These are phyloP conservation scores for Pedicia rivosa DNA, from an alignment of 2,888 invertebrate genomes.

Conservation along the genomic window DNA sequence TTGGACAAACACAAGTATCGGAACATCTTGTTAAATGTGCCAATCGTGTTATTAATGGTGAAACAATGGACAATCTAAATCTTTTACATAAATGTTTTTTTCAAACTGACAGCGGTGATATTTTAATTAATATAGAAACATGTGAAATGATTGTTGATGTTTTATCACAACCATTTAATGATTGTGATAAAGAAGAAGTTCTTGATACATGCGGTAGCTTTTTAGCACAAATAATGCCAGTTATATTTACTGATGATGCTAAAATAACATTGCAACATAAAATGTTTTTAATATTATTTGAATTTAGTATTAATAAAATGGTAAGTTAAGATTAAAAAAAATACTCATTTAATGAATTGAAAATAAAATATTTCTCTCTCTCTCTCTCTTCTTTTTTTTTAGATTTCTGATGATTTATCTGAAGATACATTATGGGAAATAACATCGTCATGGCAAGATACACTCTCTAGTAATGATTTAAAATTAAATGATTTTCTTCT, in stretches of 20 bases:
- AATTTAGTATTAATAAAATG: slow-evolving; percentile 28
- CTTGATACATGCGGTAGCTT: slow-evolving; percentile 36
- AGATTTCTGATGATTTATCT: slow-evolving; percentile 18
- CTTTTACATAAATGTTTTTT: slow-evolving; percentile 29
- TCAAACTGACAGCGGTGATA: slow-evolving; percentile 26
- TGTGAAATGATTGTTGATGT: slow-evolving; percentile 23
- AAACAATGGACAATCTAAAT: slow-evolving; percentile 21
- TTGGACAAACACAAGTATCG: slow-evolving; percentile 19
- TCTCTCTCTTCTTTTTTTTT: neutral
- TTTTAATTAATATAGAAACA: slow-evolving; percentile 22
- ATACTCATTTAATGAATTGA: neutral
- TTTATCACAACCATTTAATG: slow-evolving; percentile 19
- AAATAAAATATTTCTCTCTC: neutral
- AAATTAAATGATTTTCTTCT: slow-evolving; percentile 15
- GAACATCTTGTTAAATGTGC: slow-evolving; percentile 21
- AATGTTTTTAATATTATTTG: slow-evolving; percentile 32
- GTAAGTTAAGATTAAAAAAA: slow-evolving; percentile 11
- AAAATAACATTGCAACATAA: slow-evolving; percentile 26
- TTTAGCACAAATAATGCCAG: slow-evolving; percentile 35
- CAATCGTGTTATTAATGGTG: slow-evolving; percentile 18
- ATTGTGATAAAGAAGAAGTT: slow-evolving; percentile 17
- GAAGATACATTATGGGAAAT: slow-evolving; percentile 39
- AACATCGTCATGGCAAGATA: slow-evolving; percentile 41
- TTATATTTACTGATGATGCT: slow-evolving; percentile 32
- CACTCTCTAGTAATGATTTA: slow-evolving; percentile 27